These are phyloP conservation scores for Drosophila serrata DNA, from an alignment of 1,140 invertebrate genomes.

Conservation along the genomic window DNA sequence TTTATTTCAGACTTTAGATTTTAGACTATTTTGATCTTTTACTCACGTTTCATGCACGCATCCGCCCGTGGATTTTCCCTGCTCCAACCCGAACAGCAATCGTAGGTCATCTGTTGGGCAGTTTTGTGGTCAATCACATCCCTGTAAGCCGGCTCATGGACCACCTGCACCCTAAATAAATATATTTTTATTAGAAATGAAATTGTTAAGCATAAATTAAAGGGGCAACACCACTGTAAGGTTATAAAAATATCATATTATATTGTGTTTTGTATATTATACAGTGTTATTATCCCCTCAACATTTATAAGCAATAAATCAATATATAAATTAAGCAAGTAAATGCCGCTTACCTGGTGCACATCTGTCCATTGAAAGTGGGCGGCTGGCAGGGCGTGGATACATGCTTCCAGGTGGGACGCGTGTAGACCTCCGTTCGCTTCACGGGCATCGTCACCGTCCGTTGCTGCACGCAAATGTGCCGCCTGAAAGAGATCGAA, in stretches of 20 bases:
- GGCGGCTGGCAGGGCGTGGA: conserved; percentile 86
- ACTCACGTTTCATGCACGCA: conserved; percentile 89
- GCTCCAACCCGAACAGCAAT: conserved; percentile 89
- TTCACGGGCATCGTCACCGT: conserved; percentile 86
- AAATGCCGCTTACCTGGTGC: conserved; percentile 64
- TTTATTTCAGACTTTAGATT: too few relatives aligned
- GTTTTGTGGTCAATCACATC: conserved; percentile 86
- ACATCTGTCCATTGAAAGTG: conserved; percentile 86
- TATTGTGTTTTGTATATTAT: background rate
- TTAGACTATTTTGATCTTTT: background rate
- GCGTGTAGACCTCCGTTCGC: conserved; percentile 85
- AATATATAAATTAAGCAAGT: background rate
- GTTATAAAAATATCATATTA: background rate
- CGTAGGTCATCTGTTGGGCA: conserved; percentile 85
- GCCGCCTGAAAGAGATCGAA: conserved; percentile 83
- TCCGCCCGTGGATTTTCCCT: conserved; percentile 86
- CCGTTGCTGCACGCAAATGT: conserved; percentile 86
- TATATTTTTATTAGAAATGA: too few relatives aligned
- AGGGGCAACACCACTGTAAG: background rate
- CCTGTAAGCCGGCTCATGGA: conserved; percentile 86
- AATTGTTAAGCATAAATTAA: background rate
- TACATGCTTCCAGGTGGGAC: conserved; percentile 86
- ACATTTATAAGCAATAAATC: background rate
- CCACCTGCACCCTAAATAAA: conserved; percentile 79
- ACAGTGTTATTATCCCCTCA: background rate